Conservation (phyloP, 2,113 vertebrate species). For the Psittacula cyanocephala region DNA sequence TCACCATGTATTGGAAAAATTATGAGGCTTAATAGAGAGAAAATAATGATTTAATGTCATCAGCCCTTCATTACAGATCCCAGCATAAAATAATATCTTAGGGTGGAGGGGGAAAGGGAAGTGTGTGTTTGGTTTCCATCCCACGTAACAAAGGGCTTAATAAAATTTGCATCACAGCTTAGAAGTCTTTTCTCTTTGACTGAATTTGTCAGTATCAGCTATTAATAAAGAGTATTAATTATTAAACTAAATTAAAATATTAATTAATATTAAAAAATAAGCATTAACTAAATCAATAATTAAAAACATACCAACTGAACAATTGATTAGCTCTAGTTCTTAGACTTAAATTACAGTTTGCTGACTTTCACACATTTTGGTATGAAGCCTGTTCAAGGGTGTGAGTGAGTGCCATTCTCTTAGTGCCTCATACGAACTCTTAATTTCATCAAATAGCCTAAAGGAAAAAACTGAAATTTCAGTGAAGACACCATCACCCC, state of each 20-base stretch:
- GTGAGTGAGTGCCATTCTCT: neutral
- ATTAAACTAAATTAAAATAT: neutral
- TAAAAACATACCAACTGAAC: neutral
- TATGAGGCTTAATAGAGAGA: neutral
- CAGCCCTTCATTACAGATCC: neutral
- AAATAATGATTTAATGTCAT: neutral
- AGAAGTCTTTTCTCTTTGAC: neutral
- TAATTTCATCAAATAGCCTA: neutral
- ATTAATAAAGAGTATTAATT: neutral
- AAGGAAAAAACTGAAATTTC: neutral
- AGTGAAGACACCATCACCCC: neutral
- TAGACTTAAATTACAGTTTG: neutral
- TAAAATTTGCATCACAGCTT: neutral
- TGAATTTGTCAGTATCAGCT: neutral
- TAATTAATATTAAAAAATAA: neutral
- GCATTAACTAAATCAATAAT: neutral
- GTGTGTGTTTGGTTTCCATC: neutral
- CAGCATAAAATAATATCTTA: neutral
- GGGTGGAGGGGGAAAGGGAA: neutral
- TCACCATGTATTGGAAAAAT: neutral
- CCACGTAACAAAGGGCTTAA: rapidly evolving
- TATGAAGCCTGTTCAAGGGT: neutral
- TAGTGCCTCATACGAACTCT: rapidly evolving
- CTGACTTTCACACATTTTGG: neutral
- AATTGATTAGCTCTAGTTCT: neutral